These are phyloP conservation scores for Erinaceus europaeus DNA, from an alignment of 2,113 vertebrate species.

Conservation along the genomic window DNA sequence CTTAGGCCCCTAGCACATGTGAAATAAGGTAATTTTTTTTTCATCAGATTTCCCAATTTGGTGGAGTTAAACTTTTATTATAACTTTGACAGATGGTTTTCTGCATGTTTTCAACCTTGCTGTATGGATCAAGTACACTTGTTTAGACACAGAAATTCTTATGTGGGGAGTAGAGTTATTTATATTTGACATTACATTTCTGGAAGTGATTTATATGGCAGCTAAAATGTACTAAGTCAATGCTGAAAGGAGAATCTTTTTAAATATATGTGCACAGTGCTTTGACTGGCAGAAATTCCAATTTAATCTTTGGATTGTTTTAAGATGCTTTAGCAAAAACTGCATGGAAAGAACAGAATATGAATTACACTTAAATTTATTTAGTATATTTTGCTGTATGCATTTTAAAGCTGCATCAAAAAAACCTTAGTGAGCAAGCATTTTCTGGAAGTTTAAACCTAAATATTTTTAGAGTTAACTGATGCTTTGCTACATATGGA, in stretches of 20 bases:
- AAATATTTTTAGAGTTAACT: background rate
- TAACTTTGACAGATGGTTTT: slow-evolving; percentile 56
- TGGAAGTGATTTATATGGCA: slow-evolving; percentile 58
- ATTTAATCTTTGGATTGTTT: slow-evolving; percentile 32
- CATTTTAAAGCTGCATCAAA: slow-evolving; percentile 7
- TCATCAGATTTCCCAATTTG: slow-evolving; percentile 47
- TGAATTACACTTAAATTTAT: slow-evolving; percentile 38
- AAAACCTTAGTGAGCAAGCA: background rate
- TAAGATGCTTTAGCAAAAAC: slow-evolving; percentile 27
- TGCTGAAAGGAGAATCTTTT: slow-evolving; percentile 11
- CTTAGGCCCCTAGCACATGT: background rate
- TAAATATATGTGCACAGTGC: slow-evolving; percentile 6
- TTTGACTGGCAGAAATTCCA: slow-evolving; percentile 40
- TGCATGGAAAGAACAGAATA: slow-evolving; percentile 33
- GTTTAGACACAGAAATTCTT: slow-evolving; percentile 57
- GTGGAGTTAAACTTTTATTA: slow-evolving; percentile 50
- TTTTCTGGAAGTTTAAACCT: background rate
- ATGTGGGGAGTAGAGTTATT: slow-evolving; percentile 57
- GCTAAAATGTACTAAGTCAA: slow-evolving; percentile 50
- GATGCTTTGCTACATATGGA: background rate
- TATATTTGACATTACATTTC: slow-evolving; percentile 59
- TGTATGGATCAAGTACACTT: slow-evolving; percentile 46
- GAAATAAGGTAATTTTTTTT: slow-evolving; percentile 44
- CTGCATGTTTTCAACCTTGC: slow-evolving; percentile 44
- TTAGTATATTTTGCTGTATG: background rate